Conservation (phyloP, 2,888 invertebrate genomes). For the Abscondita cerata region DNA sequence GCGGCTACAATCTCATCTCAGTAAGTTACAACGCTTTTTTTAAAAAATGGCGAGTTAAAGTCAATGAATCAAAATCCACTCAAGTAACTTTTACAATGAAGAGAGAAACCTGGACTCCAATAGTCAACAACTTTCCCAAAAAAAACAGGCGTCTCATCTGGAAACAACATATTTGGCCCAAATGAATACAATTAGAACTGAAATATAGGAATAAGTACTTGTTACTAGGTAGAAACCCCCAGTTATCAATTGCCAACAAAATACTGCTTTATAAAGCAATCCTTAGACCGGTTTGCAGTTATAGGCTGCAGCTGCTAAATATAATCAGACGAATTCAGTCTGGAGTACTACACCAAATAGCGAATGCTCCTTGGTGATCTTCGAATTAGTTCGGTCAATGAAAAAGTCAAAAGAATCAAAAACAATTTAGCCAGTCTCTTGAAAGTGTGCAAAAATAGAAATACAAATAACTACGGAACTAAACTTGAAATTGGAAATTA, state of each 20-base stretch:
- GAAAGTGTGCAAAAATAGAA: no score
- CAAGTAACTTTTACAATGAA: conserved; percentile 1
- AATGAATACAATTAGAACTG: conserved; percentile 10
- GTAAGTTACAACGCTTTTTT: not conserved
- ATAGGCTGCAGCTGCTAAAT: conserved; percentile 1
- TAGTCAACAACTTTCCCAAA: not conserved
- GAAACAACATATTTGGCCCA: conserved; percentile 4
- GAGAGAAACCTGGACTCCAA: not conserved
- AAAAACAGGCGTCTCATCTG: not conserved
- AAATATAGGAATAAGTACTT: conserved; percentile 14
- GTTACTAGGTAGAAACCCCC: conserved; percentile 6
- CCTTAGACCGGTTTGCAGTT: conserved; percentile 10
- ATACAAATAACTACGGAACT: no score
- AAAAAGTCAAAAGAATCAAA: not conserved
- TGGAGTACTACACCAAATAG: not conserved
- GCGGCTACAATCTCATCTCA: not conserved
- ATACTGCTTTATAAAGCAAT: conserved; percentile 14
- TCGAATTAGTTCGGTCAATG: not conserved
- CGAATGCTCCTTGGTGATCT: not conserved
- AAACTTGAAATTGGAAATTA: no score
- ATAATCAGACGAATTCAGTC: not conserved
- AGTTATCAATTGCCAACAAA: conserved; percentile 8
- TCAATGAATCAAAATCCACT: not conserved
- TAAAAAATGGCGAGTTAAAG: no score
- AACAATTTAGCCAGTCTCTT: no score